Percentiles rank a stretch among this genome's conserved stretches.
phyloP scores from a whole-genome alignment of 2,797 vertebrate genomes.

The Sternotherus odoratus region DNA sequence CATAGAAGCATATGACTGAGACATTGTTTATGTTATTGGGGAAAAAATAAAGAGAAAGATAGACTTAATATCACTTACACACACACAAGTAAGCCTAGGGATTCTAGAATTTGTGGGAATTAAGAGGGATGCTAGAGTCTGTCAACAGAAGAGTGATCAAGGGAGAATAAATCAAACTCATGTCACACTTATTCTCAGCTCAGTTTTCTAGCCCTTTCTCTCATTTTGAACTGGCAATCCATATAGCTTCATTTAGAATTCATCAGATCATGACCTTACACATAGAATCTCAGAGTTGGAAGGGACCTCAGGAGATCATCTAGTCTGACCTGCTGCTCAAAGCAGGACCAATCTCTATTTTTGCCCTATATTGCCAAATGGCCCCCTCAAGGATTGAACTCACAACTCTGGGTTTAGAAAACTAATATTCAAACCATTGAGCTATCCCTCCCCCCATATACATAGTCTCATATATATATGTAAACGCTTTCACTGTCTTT shows the following conservation, averaged over 20 bases:
- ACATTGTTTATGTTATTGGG: too few species aligned
- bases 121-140: neutral
- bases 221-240: neutral
- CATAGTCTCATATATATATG: neutral
- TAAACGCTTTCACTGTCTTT: neutral
- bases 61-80: neutral
- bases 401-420: too few species aligned
- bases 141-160: neutral
- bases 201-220: neutral
- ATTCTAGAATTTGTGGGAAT: neutral
- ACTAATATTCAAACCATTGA: too few species aligned
- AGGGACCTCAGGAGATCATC: too few species aligned
- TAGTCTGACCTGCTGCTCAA: too few species aligned
- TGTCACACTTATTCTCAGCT: neutral
- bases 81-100: neutral
- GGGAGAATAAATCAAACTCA: neutral
- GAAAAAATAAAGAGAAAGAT: neutral
- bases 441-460: too few species aligned
- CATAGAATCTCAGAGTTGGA: too few species aligned
- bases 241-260: neutral
- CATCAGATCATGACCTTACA: neutral
- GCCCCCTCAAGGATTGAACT: too few species aligned
- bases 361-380: too few species aligned
- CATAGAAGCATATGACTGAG: neutral
- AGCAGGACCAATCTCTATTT: too few species aligned